Evolutionary conservation across 2,113 vertebrate genomes (phyloP), one percentile per base, ranked within the genome.

Genomic region (Cairina moschata): DNA sequence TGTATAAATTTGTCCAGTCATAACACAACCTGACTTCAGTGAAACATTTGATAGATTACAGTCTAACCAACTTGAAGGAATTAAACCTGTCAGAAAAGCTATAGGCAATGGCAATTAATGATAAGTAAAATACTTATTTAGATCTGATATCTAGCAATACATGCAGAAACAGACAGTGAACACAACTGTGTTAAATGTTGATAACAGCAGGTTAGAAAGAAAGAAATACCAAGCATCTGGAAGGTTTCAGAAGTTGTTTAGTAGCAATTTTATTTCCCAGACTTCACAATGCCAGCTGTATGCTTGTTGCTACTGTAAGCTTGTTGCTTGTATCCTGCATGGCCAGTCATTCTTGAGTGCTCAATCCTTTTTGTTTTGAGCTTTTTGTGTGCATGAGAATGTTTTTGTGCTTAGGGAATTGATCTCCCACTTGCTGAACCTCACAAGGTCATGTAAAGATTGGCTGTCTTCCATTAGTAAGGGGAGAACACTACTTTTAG

Each of bases 11-110:
- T 48, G 11, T 18, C 21, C 32, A 52, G n/a, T 65, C 40, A 69
- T 3, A 11, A 22, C 48, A 77, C 25, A 32, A 46, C 62, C 84
- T 93, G 65, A 83, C n/a, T 91, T 73, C 26, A 28, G 42, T 76
- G 58, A 63, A 83, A 56, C 28, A 31, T 76, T 59, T 8, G 11
- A 36, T 25, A 29, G 1, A 1, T 66, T 86, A 34, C 31, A 87
- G 8, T 16, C 34, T 92, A 68, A 28, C 17, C 59, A 93, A 29
- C 55, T n/a, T 82, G 66, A 73, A 83, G 62, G 11, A 85, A 79
- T 91, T 86, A 74, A 95, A 55, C n/a, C n/a, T 58, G 36, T 1
- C 58, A 91, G 34, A 54, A 92, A 69, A 54, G n/a, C 60, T 82
- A 3, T 17, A 48, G 42, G 3, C 23, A 42, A 9, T 50, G 48